Evolutionary conservation across 2,888 invertebrate species (phyloP), one percentile per base, ranked within the genome.

Genomic region (Notodonta ziczac): DNA sequence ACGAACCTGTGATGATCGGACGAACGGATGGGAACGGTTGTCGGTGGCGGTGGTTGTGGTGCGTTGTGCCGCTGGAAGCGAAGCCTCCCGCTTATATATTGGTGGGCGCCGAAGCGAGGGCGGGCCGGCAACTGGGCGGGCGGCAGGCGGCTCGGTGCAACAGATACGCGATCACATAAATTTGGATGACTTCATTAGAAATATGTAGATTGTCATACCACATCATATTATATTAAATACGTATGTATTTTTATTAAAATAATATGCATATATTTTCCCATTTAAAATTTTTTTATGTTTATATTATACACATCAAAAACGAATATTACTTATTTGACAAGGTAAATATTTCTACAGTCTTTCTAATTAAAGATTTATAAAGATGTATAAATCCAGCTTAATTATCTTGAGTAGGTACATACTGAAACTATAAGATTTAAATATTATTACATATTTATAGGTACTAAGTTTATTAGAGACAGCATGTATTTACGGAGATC

Each of bases 11-110:
- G 75, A 59, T 75, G 64, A 66, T 66, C 44, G 54, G 46, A 56
- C 48, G 60, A 68, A 74, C 61, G 68, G 77, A 70, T 81, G 73
- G 76, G 71, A 78, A 77, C 81, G 77, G 81, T 78, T 73, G 83
- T 66, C 63, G 66, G 77, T 67, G 77, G 67, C 82, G 82, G 78
- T 81, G 85, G 77, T 78, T 77, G 84, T 78, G 74, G 72, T 84
- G 80, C 80, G 87, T 78, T 86, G 81, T 90, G 89, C 77, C 83
- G 83, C 72, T 69, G 77, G 67, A 72, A 74, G 67, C 72, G 54
- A 73, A 67, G 63, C 70, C 63, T 72, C 74, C 70, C 63, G 82
- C 85, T 88, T 91, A 83, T 91, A 91, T 91, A 91, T 83, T 59
- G 70, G 66, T 76, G 78, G 76, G 79, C 78, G 75, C 77, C 54